Conservation (phyloP, 2,113 vertebrate species). For the Xiphias gladius region DNA sequence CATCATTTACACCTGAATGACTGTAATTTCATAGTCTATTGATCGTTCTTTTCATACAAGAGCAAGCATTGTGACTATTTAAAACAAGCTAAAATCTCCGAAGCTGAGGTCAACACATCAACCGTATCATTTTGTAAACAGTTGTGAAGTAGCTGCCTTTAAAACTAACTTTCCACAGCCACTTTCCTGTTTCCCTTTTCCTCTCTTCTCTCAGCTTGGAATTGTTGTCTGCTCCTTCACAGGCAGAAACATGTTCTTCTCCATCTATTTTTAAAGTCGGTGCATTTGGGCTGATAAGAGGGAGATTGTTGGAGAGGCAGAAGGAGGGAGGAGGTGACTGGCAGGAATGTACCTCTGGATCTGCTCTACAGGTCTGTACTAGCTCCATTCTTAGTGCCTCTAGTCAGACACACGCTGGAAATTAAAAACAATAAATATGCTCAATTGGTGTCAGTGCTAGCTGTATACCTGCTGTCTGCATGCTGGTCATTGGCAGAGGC, state of each 20-base stretch:
- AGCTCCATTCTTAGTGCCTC: conserved; percentile 31
- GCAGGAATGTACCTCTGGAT: conserved; percentile 81
- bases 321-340: conserved; percentile 62
- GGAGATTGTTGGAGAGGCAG: conserved; percentile 65
- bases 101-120: conserved; percentile 20
- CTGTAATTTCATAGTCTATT: conserved; percentile 54
- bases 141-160: conserved; percentile 3
- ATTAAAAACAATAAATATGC: conserved; percentile 9
- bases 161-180: conserved; percentile 39
- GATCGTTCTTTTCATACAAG: conserved; percentile 49
- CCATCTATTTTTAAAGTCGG: conserved; percentile 82
- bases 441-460: background rate
- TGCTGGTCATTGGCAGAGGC: conserved; percentile 75
- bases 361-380: conserved; percentile 79
- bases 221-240: conserved; percentile 68
- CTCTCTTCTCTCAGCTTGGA: conserved; percentile 25
- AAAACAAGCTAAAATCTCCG: conserved; percentile 2
- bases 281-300: conserved; percentile 79
- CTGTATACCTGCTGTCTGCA: conserved; percentile 74
- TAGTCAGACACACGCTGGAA: background rate
- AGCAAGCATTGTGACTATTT: conserved; percentile 20
- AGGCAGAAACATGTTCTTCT: conserved; percentile 78
- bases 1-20: conserved; percentile 43
- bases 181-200: conserved; percentile 54
- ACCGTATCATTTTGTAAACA: conserved; percentile 31